phyloP scores from a whole-genome alignment of 2,113 vertebrate species.

The Macrotis lagotis region DNA sequence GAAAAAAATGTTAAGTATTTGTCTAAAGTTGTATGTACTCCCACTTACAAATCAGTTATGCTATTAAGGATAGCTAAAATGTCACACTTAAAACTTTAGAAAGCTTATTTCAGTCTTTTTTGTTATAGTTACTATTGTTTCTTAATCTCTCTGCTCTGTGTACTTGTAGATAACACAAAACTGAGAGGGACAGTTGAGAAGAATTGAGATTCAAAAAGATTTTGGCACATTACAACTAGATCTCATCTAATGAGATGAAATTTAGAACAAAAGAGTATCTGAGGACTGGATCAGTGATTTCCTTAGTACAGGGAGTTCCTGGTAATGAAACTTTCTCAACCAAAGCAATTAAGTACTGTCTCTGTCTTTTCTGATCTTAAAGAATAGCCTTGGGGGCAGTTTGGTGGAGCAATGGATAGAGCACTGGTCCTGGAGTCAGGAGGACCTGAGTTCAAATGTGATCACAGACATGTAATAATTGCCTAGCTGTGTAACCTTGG shows the following conservation, averaged over 20 bases:
- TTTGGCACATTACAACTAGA: not conserved
- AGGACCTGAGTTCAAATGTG: too few species aligned
- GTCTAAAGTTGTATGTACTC: not conserved
- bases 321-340: not conserved
- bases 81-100: not conserved
- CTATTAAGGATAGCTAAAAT: not conserved
- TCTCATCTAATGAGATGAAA: not conserved
- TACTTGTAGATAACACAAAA: not conserved
- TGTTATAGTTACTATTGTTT: not conserved
- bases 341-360: not conserved
- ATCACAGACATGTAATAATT: too few species aligned
- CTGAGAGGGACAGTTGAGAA: not conserved
- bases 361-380: not conserved
- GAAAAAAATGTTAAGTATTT: not conserved
- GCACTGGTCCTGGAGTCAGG: too few species aligned
- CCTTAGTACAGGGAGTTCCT: not conserved
- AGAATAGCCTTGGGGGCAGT: not conserved
- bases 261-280: not conserved
- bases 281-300: not conserved
- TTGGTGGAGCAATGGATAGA: too few species aligned
- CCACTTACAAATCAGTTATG: not conserved
- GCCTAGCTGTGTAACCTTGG: too few species aligned
- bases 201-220: not conserved
- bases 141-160: not conserved
- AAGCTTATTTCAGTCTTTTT: not conserved